Percentiles rank a stretch among this genome's conserved stretches.
These are phyloP conservation scores for Cheilosia vulpina DNA, from an alignment of 2,888 invertebrate species.

Conservation along the genomic window DNA sequence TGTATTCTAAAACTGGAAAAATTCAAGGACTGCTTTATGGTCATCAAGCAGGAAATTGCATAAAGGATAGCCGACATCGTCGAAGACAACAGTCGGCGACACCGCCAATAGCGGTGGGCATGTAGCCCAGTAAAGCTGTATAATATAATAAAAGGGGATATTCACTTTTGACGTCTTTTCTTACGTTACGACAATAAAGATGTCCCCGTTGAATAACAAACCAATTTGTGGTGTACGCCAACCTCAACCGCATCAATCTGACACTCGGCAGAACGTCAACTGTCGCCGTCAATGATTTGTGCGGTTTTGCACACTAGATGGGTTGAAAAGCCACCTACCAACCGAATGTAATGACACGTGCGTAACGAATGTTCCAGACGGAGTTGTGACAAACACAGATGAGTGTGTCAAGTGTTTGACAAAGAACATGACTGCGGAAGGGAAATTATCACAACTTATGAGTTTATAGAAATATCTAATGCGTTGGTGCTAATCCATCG, in stretches of 20 bases:
- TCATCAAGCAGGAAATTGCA: conserved; percentile 16
- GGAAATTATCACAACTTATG: neutral
- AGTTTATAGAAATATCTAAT: no score
- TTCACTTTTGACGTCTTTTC: neutral
- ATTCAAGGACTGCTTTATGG: conserved; percentile 34
- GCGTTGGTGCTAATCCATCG: no score
- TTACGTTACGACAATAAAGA: conserved; percentile 29
- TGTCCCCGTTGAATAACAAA: conserved; percentile 46
- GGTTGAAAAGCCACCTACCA: conserved; percentile 2
- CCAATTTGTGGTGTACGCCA: conserved; percentile 32
- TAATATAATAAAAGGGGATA: neutral
- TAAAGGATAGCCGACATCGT: neutral
- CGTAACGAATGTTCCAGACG: neutral
- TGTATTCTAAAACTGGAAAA: conserved; percentile 27
- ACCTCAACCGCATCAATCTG: conserved; percentile 15
- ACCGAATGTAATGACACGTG: conserved; percentile 49
- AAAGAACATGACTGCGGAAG: neutral
- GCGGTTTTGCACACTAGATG: conserved; percentile 26
- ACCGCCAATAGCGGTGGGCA: neutral
- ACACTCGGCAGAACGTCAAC: neutral
- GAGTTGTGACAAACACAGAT: neutral
- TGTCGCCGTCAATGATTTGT: conserved; percentile 21
- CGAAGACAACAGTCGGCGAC: neutral
- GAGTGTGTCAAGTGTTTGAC: neutral
- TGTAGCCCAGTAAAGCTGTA: neutral